Conservation (phyloP, 1,140 invertebrate genomes). For the Apocrypta bakeri region DNA sequence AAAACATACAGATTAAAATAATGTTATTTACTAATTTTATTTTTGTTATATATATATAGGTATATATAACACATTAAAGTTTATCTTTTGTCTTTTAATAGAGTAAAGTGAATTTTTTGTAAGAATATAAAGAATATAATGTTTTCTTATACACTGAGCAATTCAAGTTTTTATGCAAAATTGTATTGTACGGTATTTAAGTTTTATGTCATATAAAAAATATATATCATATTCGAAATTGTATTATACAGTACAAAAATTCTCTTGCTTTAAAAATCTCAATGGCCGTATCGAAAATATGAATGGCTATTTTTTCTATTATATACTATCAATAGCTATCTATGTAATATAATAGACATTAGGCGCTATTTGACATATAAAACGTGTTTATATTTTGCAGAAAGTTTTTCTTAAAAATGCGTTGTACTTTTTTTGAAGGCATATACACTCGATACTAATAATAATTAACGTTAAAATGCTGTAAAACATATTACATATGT, state of each 20-base stretch:
- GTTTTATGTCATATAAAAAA: slow-evolving; percentile 26
- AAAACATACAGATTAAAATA: slow-evolving; percentile 35
- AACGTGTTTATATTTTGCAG: slow-evolving; percentile 1
- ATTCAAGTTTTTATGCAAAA: not conserved
- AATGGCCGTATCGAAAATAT: not conserved
- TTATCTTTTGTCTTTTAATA: not conserved
- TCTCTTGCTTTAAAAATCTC: not conserved
- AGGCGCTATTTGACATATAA: not conserved
- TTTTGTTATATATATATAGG: not conserved
- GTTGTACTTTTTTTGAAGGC: slow-evolving; percentile 35
- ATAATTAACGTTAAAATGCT: slow-evolving; percentile 33
- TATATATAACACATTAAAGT: slow-evolving; percentile 11
- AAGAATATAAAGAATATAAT: slow-evolving; percentile 13
- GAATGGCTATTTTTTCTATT: too few species aligned
- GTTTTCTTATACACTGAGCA: not conserved
- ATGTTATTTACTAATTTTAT: slow-evolving; percentile 31
- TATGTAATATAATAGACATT: not conserved
- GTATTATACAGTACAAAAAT: slow-evolving; percentile 35
- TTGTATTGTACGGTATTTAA: not conserved
- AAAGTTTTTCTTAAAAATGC: slow-evolving; percentile 5
- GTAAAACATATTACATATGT: slow-evolving; percentile 29
- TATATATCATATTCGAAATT: slow-evolving; percentile 26
- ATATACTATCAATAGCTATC: too few species aligned
- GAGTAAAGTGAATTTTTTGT: not conserved
- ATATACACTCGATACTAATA: slow-evolving; percentile 25